Base-by-base conservation (phyloP, 2,797 vertebrate species). In the Sphenopsis melanotis region DNA sequence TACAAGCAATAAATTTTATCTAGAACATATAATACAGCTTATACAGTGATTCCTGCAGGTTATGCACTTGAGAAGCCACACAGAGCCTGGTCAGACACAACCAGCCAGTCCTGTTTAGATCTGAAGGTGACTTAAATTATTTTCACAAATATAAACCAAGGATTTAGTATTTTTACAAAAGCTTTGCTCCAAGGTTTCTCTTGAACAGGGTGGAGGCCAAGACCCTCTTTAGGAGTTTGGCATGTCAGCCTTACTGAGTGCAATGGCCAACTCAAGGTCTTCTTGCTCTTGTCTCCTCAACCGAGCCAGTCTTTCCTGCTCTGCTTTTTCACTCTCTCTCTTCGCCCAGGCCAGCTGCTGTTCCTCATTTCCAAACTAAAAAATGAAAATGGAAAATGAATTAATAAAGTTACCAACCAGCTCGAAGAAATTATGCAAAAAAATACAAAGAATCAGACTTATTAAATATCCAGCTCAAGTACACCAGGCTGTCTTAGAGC, bases 301-400 rank as follows among this genome's bases (percentile, higher is more conserved):
- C 21, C 99, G 97, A n/a, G 99, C 99, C 96, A 99, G 98, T 61
- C 99, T 97, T 87, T 99, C 99, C 24, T 99, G 98, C 96, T 99
- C 99, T 1, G 99, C 99, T 68, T 99, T 98, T 93, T 99, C 99
- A 16, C 99, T 99, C 98, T 99, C 99, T 2, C 99, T 97, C 97
- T 99, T 99, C 8, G 99, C 99, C 99, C 99, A 99, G 18, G 99
- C 99, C 98, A 99, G 94, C 97, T 99, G 99, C 97, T 99, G 99
- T 7, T 99, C 99, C 97, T 99, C 99, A 97, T 99, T 99, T 95
- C 99, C 99, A 98, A 99, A 99, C 99, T 99, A 79, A 46, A 96
- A 95, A 91, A 93, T 1, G 53, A 92, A 97, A 95, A 96, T 1
- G 70, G 76, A 94, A 66, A 81, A 76, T 0, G 15, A 52, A 87